These are phyloP conservation scores for Cephus cinctus DNA, from an alignment of 1,140 invertebrate species.

Conservation along the genomic window DNA sequence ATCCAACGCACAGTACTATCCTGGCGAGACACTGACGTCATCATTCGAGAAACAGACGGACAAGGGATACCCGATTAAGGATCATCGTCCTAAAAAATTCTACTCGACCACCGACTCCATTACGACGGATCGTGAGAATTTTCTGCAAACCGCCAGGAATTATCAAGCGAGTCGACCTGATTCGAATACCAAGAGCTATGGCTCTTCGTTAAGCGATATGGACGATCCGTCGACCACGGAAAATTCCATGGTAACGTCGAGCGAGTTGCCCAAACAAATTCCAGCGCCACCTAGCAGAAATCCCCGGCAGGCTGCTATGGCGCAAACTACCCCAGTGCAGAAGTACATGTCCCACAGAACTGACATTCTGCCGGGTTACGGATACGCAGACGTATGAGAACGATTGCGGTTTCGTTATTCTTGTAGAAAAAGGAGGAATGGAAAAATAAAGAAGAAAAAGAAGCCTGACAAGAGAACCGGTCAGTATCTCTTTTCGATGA, in stretches of 20 bases:
- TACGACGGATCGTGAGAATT: background rate
- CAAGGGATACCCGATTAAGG: background rate
- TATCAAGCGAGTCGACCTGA: too few species aligned
- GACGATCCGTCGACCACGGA: slow-evolving; percentile 34
- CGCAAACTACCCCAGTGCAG: slow-evolving; percentile 44
- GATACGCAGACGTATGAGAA: slow-evolving; percentile 29
- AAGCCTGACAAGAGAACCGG: too few species aligned
- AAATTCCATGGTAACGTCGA: slow-evolving; percentile 46
- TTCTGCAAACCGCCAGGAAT: background rate
- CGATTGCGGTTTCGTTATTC: background rate
- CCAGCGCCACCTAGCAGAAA: slow-evolving; percentile 47
- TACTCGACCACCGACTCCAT: slow-evolving; percentile 5
- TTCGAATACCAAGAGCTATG: too few species aligned
- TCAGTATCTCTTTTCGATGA: too few species aligned
- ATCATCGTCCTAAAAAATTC: background rate
- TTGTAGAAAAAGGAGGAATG: background rate
- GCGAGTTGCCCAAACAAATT: slow-evolving; percentile 53
- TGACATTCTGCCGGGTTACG: slow-evolving; percentile 35
- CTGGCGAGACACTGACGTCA: background rate
- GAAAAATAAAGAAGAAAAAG: too few species aligned
- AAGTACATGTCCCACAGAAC: slow-evolving; percentile 34
- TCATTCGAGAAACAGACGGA: background rate
- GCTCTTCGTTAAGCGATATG: slow-evolving; percentile 3
- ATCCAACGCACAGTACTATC: background rate
- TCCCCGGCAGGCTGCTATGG: slow-evolving; percentile 24